Evolutionary conservation across 2,888 invertebrate genomes (phyloP).

Genomic region (Drosophila melanosoma): DNA sequence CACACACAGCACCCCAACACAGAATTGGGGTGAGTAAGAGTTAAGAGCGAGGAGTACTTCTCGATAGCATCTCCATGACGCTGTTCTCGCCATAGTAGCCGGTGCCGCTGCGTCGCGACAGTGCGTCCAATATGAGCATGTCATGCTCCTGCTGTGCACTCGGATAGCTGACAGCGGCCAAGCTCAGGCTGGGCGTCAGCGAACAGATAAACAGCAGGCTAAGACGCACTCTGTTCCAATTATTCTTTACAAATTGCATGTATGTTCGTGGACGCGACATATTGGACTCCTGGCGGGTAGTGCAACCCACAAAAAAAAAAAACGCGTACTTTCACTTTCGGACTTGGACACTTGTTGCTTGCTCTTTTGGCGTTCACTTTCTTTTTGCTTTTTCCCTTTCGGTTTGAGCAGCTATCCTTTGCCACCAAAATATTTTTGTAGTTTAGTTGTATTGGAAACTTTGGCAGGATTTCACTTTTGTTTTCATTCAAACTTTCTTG

Average conservation of each 20-base stretch:
- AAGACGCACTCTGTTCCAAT: constrained; percentile 73
- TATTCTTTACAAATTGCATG: constrained; percentile 66
- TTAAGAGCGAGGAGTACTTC: constrained; percentile 87
- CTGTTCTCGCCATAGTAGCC: constrained; percentile 87
- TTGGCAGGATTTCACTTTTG: constrained; percentile 77
- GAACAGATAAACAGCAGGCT: constrained; percentile 40
- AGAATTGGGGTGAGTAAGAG: constrained; percentile 1
- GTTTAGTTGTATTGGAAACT: neutral
- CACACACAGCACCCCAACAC: neutral
- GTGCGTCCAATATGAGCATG: constrained; percentile 89
- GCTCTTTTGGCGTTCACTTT: constrained; percentile 58
- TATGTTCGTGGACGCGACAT: constrained; percentile 43
- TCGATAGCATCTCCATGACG: constrained; percentile 93
- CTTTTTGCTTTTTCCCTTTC: constrained; percentile 47
- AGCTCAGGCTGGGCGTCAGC: constrained; percentile 27
- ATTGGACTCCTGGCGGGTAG: constrained; percentile 49
- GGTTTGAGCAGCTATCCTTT: constrained; percentile 37
- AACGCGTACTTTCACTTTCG: constrained; percentile 79
- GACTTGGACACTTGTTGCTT: constrained; percentile 29
- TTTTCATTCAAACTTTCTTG: constrained; percentile 67
- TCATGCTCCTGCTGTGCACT: constrained; percentile 90
- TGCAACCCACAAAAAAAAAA: neutral
- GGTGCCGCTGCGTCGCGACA: constrained; percentile 87
- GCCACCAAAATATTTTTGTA: neutral
- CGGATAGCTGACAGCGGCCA: constrained; percentile 72